Evolutionary conservation across 2,888 invertebrate genomes (phyloP).

Genomic region (Rhagonycha lutea): DNA sequence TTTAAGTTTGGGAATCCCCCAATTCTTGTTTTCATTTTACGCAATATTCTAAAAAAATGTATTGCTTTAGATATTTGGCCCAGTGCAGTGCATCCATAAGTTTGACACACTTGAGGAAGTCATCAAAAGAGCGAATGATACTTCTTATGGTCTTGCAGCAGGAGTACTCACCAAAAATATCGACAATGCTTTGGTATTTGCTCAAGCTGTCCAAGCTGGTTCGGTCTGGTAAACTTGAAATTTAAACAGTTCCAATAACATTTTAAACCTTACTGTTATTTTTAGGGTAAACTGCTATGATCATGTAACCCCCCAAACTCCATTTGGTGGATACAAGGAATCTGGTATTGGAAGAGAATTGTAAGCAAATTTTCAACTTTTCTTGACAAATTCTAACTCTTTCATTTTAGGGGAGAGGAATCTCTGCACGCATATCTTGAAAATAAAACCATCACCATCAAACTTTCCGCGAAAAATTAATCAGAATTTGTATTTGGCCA

Average conservation of each 20-base stretch:
- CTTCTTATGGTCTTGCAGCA: slow-evolving; percentile 80
- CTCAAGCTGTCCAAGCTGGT: slow-evolving; percentile 77
- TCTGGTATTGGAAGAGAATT: slow-evolving; percentile 85
- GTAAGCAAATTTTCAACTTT: slow-evolving; percentile 51
- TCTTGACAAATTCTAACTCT: not conserved
- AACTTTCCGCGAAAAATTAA: slow-evolving; percentile 45
- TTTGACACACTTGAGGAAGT: slow-evolving; percentile 80
- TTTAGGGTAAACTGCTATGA: slow-evolving; percentile 78
- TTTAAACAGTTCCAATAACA: not conserved
- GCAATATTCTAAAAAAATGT: no score
- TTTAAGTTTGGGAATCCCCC: no score
- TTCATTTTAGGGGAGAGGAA: slow-evolving; percentile 71
- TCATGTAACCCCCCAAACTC: slow-evolving; percentile 72
- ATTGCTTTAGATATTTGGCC: slow-evolving; percentile 78
- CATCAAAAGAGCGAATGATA: slow-evolving; percentile 79
- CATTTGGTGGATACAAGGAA: slow-evolving; percentile 88
- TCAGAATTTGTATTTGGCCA: not conserved
- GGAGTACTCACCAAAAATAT: slow-evolving; percentile 81
- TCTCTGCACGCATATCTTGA: slow-evolving; percentile 79
- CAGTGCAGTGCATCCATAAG: slow-evolving; percentile 84
- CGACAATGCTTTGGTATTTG: slow-evolving; percentile 74
- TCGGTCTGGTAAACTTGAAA: slow-evolving; percentile 71
- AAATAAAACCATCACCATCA: slow-evolving; percentile 74
- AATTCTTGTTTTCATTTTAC: no score
- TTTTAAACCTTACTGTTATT: not conserved